Conservation (phyloP, 2,113 vertebrate genomes). For the Nycticryphes semicollaris region DNA sequence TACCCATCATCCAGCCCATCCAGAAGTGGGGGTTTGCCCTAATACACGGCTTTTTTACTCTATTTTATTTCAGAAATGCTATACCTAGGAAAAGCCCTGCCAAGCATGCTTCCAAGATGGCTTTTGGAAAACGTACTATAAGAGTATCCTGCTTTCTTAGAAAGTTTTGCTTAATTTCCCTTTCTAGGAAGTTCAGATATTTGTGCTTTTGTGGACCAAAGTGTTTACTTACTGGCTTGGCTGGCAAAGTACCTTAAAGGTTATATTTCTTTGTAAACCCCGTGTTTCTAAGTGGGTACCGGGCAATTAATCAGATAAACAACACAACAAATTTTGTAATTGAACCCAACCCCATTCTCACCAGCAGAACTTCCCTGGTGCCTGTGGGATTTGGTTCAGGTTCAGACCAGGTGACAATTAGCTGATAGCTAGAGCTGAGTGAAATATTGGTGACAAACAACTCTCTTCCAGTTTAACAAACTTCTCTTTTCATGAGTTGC, state of each 20-base stretch:
- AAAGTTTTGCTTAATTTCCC: not conserved
- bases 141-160: not conserved
- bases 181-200: not conserved
- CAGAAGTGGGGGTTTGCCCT: not conserved
- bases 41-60: not conserved
- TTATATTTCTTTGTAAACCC: not conserved
- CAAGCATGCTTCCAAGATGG: not conserved
- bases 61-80: not conserved
- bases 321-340: not conserved
- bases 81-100: not conserved
- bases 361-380: not conserved
- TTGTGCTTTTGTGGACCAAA: not conserved
- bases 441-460: not conserved
- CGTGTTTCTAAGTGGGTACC: not conserved
- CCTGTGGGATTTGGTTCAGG: not conserved
- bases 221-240: not conserved
- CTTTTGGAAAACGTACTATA: not conserved
- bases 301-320: not conserved
- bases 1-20: not conserved
- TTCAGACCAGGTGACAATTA: not conserved
- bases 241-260: not conserved
- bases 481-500: not conserved
- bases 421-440: not conserved
- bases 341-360: not conserved
- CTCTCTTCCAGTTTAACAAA: not conserved